phyloP scores from a whole-genome alignment of 1,140 invertebrate species.

The Macrosteles quadrilineatus region DNA sequence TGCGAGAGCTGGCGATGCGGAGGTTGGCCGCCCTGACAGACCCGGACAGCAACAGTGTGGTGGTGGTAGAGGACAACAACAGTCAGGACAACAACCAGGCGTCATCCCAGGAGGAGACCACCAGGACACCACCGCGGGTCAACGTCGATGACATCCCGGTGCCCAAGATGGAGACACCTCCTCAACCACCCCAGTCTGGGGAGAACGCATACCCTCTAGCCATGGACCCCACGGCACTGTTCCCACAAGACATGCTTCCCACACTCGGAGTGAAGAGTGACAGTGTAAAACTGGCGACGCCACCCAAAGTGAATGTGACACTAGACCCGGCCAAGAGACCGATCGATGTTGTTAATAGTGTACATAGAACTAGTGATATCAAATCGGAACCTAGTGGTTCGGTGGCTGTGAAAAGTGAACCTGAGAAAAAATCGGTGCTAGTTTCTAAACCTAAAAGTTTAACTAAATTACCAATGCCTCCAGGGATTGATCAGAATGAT shows the following conservation, averaged over 20 bases:
- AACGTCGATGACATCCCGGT: conserved; percentile 59
- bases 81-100: background rate
- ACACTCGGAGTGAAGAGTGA: background rate
- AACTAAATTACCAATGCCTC: conserved; percentile 77
- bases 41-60: conserved; percentile 52
- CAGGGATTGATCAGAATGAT: conserved; percentile 78
- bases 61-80: conserved; percentile 48
- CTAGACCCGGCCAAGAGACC: background rate
- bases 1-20: conserved; percentile 70
- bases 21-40: conserved; percentile 66
- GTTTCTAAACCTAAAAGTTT: conserved; percentile 40
- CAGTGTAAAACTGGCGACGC: background rate
- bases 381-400: background rate
- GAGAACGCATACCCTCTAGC: conserved; percentile 2
- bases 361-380: conserved; percentile 27
- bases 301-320: background rate
- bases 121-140: conserved; percentile 4
- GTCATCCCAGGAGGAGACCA: conserved; percentile 23
- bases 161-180: conserved; percentile 44
- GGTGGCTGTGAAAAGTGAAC: conserved; percentile 20
- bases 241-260: conserved; percentile 9
- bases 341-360: conserved; percentile 19
- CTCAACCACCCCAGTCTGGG: background rate
- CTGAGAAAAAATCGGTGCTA: conserved; percentile 25
- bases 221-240: conserved; percentile 11